Evolutionary conservation across 2,888 invertebrate genomes (phyloP), one percentile per base, ranked within the genome.

Genomic region (Leucophora obtusa): DNA sequence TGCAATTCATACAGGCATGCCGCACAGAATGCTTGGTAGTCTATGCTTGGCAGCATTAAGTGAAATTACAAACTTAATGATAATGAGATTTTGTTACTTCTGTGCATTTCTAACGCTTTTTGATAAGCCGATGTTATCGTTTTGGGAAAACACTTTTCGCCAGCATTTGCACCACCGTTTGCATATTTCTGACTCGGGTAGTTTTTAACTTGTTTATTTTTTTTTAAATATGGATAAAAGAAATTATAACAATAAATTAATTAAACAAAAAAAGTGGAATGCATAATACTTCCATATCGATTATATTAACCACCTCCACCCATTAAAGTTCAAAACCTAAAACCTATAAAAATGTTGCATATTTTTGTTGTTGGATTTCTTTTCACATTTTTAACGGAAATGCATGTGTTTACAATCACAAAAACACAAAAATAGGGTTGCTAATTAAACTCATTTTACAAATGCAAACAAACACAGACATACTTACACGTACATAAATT

Each of bases 371-470:
- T 28, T 28, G 28, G 28, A 43, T 69, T 54, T 74, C 62, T 24
- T 54, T 56, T 24, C 24, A 56, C 8, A 28, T n/a, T 56, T 53
- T 54, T 21, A 56, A 59, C 56, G 76, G 58, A 70, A 76, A 70
- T 76, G 76, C 58, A 76, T 70, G 58, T 53, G 51, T 56, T 70
- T 51, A 59, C 70, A 76, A 76, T 63, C 62, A 56, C 38, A 70
- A 76, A 50, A 11, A 43, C 33, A 59, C 5, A 53, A 50, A 53
- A 76, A 80, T 76, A 72, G 80, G 80, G 80, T 80, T 76, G 76
- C 80, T 80, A 76, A 80, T 80, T 76, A 80, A 80, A 80, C 80
- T 76, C 68, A 72, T 76, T 80, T 80, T 69, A 58, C 38, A 70
- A 68, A 54, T 17, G 33, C n/a, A 65, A 3, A 60, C 38, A 21